These are phyloP conservation scores for Desmodus rotundus DNA, from an alignment of 2,113 vertebrate genomes.

Conservation along the genomic window DNA sequence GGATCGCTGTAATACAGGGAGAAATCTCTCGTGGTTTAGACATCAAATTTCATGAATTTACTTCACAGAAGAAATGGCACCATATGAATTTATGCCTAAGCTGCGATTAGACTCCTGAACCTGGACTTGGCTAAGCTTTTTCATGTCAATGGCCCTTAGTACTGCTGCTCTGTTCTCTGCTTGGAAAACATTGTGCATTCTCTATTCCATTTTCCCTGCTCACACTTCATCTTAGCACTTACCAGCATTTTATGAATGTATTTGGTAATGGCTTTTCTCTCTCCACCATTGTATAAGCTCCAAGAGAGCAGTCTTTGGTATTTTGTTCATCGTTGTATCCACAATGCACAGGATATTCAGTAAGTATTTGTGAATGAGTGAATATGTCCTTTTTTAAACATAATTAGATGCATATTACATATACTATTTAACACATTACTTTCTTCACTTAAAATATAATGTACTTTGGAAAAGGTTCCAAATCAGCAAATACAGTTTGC, in stretches of 20 bases:
- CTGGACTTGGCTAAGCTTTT: not conserved
- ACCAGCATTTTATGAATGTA: not conserved
- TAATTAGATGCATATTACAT: not conserved
- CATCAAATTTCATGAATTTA: not conserved
- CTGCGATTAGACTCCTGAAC: not conserved
- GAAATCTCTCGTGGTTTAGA: not conserved
- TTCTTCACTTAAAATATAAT: not conserved
- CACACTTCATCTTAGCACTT: not conserved
- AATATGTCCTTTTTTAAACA: not conserved
- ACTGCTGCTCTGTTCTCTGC: not conserved
- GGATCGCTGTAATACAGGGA: not conserved
- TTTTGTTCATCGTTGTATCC: not conserved
- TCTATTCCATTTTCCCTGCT: not conserved
- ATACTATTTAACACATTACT: not conserved
- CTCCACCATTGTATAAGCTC: not conserved
- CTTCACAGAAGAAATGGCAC: not conserved
- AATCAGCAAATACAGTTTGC: not conserved
- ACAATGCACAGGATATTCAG: not conserved
- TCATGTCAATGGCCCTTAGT: not conserved
- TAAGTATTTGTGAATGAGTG: not conserved
- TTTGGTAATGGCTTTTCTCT: not conserved
- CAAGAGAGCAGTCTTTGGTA: not conserved
- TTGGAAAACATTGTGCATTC: not conserved
- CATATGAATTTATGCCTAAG: not conserved
- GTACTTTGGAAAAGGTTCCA: not conserved